A percentile compares a stretch with the other conserved stretches of the same genome.
Conservation (phyloP, 2,888 invertebrate species). For the Tolmerus cingulatus region DNA sequence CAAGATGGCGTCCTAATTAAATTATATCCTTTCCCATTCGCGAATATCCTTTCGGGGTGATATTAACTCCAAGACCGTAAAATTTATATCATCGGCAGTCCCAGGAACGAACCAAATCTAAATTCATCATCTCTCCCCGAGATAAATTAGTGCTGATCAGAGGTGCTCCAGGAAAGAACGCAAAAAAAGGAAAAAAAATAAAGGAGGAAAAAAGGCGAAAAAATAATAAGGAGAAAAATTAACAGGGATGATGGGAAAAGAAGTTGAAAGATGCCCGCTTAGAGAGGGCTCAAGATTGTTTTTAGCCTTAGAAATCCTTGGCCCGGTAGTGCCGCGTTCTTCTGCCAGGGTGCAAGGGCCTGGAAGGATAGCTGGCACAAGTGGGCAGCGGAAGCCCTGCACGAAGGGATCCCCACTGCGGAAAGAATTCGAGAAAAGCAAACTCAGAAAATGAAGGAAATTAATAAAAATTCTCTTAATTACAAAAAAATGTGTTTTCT, state of each 20-base stretch:
- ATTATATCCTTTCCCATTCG: slow-evolving; percentile 41
- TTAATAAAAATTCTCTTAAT: slow-evolving; percentile 43
- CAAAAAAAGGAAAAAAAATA: neutral
- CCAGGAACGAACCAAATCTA: slow-evolving; percentile 14
- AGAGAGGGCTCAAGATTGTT: slow-evolving; percentile 24
- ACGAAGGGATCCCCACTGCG: neutral
- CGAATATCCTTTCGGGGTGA: slow-evolving; percentile 36
- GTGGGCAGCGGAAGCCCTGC: slow-evolving; percentile 27
- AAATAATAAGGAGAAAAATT: neutral
- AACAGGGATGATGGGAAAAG: neutral
- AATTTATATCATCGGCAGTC: slow-evolving; percentile 32
- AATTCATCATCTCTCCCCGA: slow-evolving; percentile 37
- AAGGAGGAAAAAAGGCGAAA: neutral
- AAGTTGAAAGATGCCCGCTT: slow-evolving; percentile 1
- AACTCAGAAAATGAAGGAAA: slow-evolving; percentile 40
- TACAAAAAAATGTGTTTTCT: slow-evolving; percentile 44
- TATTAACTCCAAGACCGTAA: slow-evolving; percentile 38
- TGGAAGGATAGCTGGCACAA: slow-evolving; percentile 26
- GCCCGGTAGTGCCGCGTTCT: neutral
- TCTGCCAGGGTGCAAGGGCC: slow-evolving; percentile 6
- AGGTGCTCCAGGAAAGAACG: neutral
- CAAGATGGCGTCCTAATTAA: slow-evolving; percentile 40
- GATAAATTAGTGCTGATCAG: slow-evolving; percentile 40
- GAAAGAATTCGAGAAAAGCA: slow-evolving; percentile 36
- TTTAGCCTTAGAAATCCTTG: slow-evolving; percentile 23